These are phyloP conservation scores for Orthonychiurus folsomi DNA, from an alignment of 2,888 invertebrate genomes.

Conservation along the genomic window DNA sequence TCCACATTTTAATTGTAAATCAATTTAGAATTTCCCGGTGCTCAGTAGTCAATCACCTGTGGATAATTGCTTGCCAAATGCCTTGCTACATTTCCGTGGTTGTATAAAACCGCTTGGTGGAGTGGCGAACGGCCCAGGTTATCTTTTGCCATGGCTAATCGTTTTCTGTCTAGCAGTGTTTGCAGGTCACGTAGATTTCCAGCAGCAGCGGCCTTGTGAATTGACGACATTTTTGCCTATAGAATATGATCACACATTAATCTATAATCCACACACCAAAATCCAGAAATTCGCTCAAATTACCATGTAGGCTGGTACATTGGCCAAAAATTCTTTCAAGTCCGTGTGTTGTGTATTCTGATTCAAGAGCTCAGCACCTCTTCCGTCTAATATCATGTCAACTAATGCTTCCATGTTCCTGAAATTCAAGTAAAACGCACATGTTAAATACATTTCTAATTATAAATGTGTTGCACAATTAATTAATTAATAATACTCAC, in stretches of 20 bases:
- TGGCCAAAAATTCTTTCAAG: constrained; percentile 75
- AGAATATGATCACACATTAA: neutral
- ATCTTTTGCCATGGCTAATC: constrained; percentile 82
- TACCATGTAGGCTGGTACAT: constrained; percentile 81
- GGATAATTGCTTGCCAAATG: constrained; percentile 48
- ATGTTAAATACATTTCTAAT: too few relatives aligned
- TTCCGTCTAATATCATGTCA: constrained; percentile 75
- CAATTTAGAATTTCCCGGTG: too few relatives aligned
- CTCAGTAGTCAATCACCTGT: too few relatives aligned
- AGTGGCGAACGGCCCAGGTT: constrained; percentile 70
- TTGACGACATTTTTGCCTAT: constrained; percentile 21
- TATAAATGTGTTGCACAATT: neutral
- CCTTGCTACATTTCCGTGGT: constrained; percentile 67
- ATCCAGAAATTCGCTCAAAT: too few relatives aligned
- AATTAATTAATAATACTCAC: neutral
- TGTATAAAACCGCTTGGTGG: constrained; percentile 76
- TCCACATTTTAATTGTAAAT: too few relatives aligned
- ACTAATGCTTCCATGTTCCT: constrained; percentile 86
- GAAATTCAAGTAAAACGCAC: neutral
- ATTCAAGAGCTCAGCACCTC: constrained; percentile 67
- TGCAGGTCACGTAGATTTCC: constrained; percentile 78
- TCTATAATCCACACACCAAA: too few relatives aligned
- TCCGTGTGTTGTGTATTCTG: constrained; percentile 63
- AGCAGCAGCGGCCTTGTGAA: constrained; percentile 42
- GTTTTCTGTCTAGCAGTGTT: constrained; percentile 74